A percentile compares a stretch with the other conserved stretches of the same genome.
Conservation (phyloP, 2,113 vertebrate species). For the Herpetotheres cachinnans region DNA sequence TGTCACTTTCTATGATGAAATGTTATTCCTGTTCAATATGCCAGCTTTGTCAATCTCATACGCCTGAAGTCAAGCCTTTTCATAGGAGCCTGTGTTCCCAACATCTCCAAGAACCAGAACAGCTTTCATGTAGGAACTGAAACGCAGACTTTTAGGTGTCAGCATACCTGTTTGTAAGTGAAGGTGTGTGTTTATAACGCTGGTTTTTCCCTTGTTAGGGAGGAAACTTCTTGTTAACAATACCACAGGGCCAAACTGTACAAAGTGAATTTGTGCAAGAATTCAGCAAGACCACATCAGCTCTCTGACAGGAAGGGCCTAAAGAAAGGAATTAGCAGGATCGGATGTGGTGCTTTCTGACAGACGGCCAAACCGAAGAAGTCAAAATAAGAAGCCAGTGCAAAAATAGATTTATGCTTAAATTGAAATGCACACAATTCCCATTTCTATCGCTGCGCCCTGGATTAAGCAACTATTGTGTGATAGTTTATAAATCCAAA, state of each 20-base stretch:
- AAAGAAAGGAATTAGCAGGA: slow-evolving; percentile 50
- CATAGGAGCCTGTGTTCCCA: not conserved
- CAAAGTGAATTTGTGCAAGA: slow-evolving; percentile 2
- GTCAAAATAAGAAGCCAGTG: slow-evolving; percentile 23
- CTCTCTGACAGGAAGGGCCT: slow-evolving; percentile 23
- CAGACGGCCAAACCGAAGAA: not conserved
- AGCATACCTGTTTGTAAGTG: not conserved
- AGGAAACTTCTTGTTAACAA: slow-evolving; percentile 10
- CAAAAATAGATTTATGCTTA: slow-evolving; percentile 40
- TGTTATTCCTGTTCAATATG: not conserved
- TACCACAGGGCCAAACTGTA: not conserved
- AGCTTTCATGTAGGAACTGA: not conserved
- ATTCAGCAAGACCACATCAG: slow-evolving; percentile 24
- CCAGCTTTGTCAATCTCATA: not conserved
- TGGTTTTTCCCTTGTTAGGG: not conserved
- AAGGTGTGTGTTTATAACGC: not conserved
- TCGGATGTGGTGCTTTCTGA: slow-evolving; percentile 49
- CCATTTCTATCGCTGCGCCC: not conserved
- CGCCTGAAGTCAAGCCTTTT: not conserved
- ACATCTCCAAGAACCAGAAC: not conserved
- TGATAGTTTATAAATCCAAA: not conserved
- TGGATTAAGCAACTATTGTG: not conserved
- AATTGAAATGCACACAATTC: not conserved
- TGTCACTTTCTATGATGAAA: not conserved
- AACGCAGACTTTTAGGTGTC: not conserved